Conservation (phyloP, 2,113 vertebrate species). For the Cochlearius cochlearius region DNA sequence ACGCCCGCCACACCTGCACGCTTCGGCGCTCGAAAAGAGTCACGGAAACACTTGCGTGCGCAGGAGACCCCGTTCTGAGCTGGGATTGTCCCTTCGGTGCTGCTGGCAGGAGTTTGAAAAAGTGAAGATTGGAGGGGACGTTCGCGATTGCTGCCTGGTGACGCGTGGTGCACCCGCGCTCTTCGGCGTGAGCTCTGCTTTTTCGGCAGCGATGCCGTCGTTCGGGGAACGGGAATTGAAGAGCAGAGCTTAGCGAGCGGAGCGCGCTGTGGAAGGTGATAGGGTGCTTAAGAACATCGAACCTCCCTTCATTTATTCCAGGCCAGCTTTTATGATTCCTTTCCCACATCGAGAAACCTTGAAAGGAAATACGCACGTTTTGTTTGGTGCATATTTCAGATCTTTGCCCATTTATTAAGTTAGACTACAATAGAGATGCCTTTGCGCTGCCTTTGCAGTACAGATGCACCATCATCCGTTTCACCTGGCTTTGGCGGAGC, state of each 20-base stretch:
- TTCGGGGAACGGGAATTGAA: not conserved
- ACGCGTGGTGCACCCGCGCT: rapidly evolving
- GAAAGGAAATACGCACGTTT: slow-evolving; percentile 1
- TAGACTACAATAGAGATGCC: not conserved
- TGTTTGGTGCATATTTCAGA: not conserved
- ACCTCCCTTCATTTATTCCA: not conserved
- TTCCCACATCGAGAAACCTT: not conserved
- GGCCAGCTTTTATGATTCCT: not conserved
- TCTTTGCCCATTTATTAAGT: not conserved
- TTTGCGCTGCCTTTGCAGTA: not conserved
- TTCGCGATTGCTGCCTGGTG: rapidly evolving
- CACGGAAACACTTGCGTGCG: rapidly evolving
- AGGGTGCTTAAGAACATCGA: not conserved
- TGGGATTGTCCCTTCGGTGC: not conserved
- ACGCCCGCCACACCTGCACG: rapidly evolving
- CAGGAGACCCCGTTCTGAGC: not conserved
- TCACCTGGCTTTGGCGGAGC: not conserved
- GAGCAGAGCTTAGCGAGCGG: not conserved
- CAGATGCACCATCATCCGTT: not conserved
- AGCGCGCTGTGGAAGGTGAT: rapidly evolving
- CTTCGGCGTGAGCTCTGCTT: rapidly evolving
- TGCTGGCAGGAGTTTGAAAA: not conserved
- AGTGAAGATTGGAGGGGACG: rapidly evolving
- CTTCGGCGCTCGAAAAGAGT: rapidly evolving
- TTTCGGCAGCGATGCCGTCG: rapidly evolving